Conservation (phyloP, 1,140 invertebrate species). For the Brachystomella parvula region DNA sequence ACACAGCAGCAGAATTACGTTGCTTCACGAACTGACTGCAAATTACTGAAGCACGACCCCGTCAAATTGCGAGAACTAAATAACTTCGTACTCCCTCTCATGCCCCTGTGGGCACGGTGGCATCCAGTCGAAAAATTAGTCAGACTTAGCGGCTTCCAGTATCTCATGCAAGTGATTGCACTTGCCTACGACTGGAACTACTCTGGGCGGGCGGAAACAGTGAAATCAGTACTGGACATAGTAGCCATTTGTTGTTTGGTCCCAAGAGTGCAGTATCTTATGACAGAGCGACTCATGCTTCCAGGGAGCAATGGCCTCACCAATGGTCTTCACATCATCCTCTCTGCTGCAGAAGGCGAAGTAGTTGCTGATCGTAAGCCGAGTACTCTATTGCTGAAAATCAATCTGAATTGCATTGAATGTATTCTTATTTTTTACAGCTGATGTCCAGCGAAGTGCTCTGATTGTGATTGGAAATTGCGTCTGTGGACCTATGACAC, state of each 20-base stretch:
- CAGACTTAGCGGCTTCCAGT: constrained; percentile 19
- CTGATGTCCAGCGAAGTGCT: constrained; percentile 85
- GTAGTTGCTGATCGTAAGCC: constrained; percentile 60
- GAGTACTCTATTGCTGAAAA: neutral
- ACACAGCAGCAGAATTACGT: constrained; percentile 14
- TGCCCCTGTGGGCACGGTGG: constrained; percentile 27
- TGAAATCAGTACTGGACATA: constrained; percentile 79
- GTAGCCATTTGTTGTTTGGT: constrained; percentile 81
- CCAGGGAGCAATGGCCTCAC: constrained; percentile 32
- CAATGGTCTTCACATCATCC: constrained; percentile 33
- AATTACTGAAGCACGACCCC: constrained; percentile 11
- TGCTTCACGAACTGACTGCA: constrained; percentile 28
- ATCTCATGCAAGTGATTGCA: constrained; percentile 72
- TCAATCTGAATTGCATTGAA: neutral
- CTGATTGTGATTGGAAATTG: constrained; percentile 82
- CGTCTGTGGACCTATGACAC: constrained; percentile 75
- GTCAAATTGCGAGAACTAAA: constrained; percentile 15
- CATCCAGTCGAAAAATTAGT: constrained; percentile 15
- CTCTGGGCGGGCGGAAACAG: constrained; percentile 77
- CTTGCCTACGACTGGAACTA: constrained; percentile 88
- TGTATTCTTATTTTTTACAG: neutral
- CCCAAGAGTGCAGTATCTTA: constrained; percentile 70
- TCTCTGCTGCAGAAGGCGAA: constrained; percentile 81
- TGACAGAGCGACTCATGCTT: constrained; percentile 65
- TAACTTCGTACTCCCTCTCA: constrained; percentile 39